Evolutionary conservation across 2,797 vertebrate genomes (phyloP), one percentile per base, ranked within the genome.

Genomic region (Rhinella marina): DNA sequence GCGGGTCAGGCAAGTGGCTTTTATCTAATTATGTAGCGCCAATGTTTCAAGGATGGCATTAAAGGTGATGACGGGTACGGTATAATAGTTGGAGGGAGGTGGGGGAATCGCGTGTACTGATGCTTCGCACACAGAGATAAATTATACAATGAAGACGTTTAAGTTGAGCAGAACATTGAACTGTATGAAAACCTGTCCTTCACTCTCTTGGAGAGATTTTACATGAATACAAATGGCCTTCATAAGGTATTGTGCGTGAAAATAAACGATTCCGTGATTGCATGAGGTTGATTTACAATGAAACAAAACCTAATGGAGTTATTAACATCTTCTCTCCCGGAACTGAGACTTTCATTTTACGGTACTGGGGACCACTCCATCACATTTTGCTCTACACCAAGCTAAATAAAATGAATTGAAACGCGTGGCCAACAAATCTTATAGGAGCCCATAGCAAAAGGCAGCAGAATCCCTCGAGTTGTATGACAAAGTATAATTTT

Each of bases 11-110:
- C 80, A 91, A 90, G 85, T 0, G 77, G 72, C 84, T 90, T 92
- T 81, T 68, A 90, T 91, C 90, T 90, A 88, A 68, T 91, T 88
- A 86, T 56, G 90, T 84, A 88, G 62, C 62, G 52, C 84, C 89
- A 73, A 86, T 56, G 87, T 72, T 87, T 87, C 16, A 85, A 85
- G 41, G 89, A 91, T 87, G 84, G 87, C 59, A 66, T 64, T 21
- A n/a, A 80, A 90, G 70, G 2, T 90, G 86, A 89, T 79, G 32
- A 86, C 82, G 82, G 75, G 79, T 78, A 70, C 79, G 72, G 76
- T 85, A n/a, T 59, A 85, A 77, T 77, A 41, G 73, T 77, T 64
- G 32, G 56, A 25, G 72, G 68, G 56, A 81, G 82, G 16, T 21
- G 21, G 75, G 2, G 52, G 25, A 79, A 79, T 66, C n/a, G 27